Percentiles rank a stretch among this genome's conserved stretches.
These are phyloP conservation scores for Galerucella pusilla DNA, from an alignment of 2,888 invertebrate genomes.

Conservation along the genomic window DNA sequence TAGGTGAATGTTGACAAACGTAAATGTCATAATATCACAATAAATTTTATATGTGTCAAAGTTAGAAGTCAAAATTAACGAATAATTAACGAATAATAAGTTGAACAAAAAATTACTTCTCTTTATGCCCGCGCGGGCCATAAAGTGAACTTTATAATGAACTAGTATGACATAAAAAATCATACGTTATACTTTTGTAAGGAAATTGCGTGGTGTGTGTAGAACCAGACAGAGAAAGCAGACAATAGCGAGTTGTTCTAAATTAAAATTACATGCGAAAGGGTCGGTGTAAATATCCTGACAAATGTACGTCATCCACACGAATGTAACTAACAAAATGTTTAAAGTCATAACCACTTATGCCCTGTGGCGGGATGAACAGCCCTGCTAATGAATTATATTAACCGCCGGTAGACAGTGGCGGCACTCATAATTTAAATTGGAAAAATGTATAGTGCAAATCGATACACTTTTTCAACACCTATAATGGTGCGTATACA, in stretches of 20 bases:
- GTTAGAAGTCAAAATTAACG: too few species aligned
- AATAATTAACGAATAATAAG: too few species aligned
- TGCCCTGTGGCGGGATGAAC: constrained; percentile 49
- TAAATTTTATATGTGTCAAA: too few species aligned
- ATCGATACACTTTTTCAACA: background rate
- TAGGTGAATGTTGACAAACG: too few species aligned
- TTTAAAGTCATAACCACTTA: constrained; percentile 47
- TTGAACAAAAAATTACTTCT: too few species aligned
- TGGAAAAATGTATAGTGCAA: background rate
- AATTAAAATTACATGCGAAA: constrained; percentile 39
- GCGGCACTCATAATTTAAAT: background rate
- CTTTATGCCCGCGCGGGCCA: too few species aligned
- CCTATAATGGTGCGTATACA: too few species aligned
- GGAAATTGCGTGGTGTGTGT: background rate
- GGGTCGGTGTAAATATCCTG: constrained; percentile 41
- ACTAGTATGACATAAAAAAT: too few species aligned
- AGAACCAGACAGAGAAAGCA: background rate
- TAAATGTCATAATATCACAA: too few species aligned
- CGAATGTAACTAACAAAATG: constrained; percentile 45
- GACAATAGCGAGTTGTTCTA: background rate
- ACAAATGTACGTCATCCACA: constrained; percentile 47
- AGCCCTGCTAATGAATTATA: constrained; percentile 52
- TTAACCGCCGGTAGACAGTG: constrained; percentile 42
- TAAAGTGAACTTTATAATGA: too few species aligned
- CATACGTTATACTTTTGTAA: background rate